Evolutionary conservation across 2,888 invertebrate genomes (phyloP), one percentile per base, ranked within the genome.

Genomic region (Tetrapedia diversipes): DNA sequence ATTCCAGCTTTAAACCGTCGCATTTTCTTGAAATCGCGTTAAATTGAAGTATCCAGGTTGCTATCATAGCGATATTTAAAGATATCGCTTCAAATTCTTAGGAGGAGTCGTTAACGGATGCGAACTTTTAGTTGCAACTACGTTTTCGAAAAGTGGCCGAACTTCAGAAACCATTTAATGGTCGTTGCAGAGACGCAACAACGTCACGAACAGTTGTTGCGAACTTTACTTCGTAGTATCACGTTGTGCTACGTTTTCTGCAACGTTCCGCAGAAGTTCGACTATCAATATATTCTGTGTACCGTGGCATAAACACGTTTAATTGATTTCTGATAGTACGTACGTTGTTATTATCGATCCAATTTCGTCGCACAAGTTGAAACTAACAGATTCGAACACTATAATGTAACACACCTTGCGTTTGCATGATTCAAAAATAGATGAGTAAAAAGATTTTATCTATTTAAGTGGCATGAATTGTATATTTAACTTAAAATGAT

Each of bases 151-250:
- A 67, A 70, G 34, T 77, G 63, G 59, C 61, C 37, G 53, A 71
- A 77, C 56, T 74, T 24, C 32, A 54, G 14, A 14, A 29, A 53
- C 54, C 74, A 68, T 63, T 77, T 68, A 63, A 43, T 29, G 64
- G 34, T 29, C 57, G 65, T 79, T 70, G 71, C 49, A 51, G 68
- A 51, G 73, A 72, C 0, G 39, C 59, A 19, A 34, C 54, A 47
- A 70, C 47, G 64, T 61, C 69, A 32, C 47, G 39, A 47, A 54
- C 47, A 74, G 71, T 74, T 66, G 54, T 27, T 49, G 39, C 37
- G 16, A 78, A 81, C 68, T 80, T 74, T 56, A n/a, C 24, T 63
- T n/a, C 16, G 49, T 54, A 32, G 56, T 60, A 54, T 41, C 57
- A 19, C 24, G 32, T 57, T 51, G 43, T n/a, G 11, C 63, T 32